Evolutionary conservation across 2,113 vertebrate genomes (phyloP), one percentile per base, ranked within the genome.

Genomic region (Stegastes partitus): DNA sequence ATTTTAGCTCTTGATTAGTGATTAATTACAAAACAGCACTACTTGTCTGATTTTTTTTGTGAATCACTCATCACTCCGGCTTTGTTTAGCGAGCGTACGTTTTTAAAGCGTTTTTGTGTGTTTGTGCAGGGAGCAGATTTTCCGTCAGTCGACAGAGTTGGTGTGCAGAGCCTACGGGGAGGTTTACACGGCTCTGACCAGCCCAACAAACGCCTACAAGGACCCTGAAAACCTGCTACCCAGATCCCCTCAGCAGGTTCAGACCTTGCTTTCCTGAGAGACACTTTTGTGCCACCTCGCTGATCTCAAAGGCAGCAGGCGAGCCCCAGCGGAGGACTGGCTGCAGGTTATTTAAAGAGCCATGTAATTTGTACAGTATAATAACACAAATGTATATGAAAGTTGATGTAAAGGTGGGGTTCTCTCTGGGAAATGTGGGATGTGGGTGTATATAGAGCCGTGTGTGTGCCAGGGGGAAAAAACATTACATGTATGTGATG

Each of bases 101-200:
- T 66, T 57, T 18, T 78, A 5, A 81, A 45, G 23, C 23, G 9
- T 56, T 23, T n/a, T 79, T 42, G 77, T 53, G 70, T 81, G 82
- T 82, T 45, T 89, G 49, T 44, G 23, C 82, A 99, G 98, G 91
- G 97, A 99, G 49, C 97, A 98, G 92, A 97, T 99, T 68, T 95
- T 98, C 87, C 96, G 95, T 47, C 97, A 96, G 87, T 98, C 98
- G 1, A 98, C 97, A 0, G 97, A 98, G 84, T 91, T 99, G 85
- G 95, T 99, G 83, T 98, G 96, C 89, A 93, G 96, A 90, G 98
- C 97, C 25, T 99, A 99, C 47, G 92, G 78, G 59, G 97, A 99
- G 78, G 92, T 99, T n/a, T 94, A 98, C 77, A 78, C 95, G 2
- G 96, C 97, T 2, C 95, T 98, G 83, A 96, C 94, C 94, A 87